These are phyloP conservation scores for Brachystomella parvula DNA, from an alignment of 1,140 invertebrate genomes.

Conservation along the genomic window DNA sequence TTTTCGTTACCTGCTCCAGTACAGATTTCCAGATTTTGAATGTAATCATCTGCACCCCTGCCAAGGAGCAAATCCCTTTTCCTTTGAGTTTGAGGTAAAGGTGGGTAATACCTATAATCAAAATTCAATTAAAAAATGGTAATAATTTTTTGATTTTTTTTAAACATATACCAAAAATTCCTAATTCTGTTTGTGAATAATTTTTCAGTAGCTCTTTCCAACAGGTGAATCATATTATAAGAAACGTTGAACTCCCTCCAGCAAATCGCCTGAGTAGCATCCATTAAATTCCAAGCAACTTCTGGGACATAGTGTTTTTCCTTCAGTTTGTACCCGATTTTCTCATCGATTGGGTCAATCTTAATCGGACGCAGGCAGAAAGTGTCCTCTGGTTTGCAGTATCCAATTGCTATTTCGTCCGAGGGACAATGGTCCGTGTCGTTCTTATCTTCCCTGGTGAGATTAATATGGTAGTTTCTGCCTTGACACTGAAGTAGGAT, in stretches of 20 bases:
- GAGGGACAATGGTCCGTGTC: no score
- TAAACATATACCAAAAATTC: conserved; percentile 14
- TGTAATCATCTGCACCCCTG: background rate
- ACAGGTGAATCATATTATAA: conserved; percentile 16
- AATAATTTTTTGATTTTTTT: background rate
- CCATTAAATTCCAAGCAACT: conserved; percentile 22
- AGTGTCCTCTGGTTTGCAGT: background rate
- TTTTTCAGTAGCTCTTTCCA: conserved; percentile 16
- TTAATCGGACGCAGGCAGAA: background rate
- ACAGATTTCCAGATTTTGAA: background rate
- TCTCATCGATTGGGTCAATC: conserved; percentile 2
- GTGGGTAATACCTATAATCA: conserved; percentile 2
- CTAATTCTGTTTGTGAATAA: conserved; percentile 16
- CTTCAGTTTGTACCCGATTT: background rate
- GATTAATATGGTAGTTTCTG: no score
- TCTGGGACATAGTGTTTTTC: conserved; percentile 15
- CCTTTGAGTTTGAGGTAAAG: background rate
- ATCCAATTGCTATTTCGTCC: background rate
- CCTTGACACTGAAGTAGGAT: no score
- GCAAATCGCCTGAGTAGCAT: conserved; percentile 17
- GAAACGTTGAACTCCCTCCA: conserved; percentile 19
- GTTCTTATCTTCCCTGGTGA: no score
- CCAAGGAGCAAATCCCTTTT: background rate
- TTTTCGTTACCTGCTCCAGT: background rate
- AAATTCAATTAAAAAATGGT: no score